Evolutionary conservation across 92 coral and sea anemone genomes (phyloP), one percentile per base, ranked within the genome.

Genomic region (Porites rus): DNA sequence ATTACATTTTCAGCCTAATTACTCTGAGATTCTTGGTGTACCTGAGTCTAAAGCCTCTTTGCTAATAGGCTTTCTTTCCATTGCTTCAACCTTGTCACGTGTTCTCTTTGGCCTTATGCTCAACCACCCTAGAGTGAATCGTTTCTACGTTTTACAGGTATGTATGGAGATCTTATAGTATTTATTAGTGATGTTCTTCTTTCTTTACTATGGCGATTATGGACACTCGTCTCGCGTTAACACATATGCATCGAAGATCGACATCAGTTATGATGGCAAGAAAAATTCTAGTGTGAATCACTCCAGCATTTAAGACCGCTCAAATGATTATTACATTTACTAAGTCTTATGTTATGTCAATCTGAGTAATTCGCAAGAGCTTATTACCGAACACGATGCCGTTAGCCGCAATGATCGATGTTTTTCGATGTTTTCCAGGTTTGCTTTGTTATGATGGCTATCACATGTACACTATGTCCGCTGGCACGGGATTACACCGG

Each of bases 1-100:
- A 52, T 61, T 51, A 6, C 58, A 14, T 18, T 10, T 21, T 6
- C 13, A 96, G 99, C 96, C 96, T 63, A 91, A 95, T 73, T 95
- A 94, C 88, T 98, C 99, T 0, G 60, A 53, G 50, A 90, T 82
- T 53, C 92, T 95, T 24, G 96, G 95, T 20, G 91, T 94, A 11
- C 84, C 91, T 17, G 85, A 77, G 10, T 74, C 82, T 24, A 76
- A 95, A 62, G 83, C 98, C 62, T 79, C 99, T 22, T 77, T 93
- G 63, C 89, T 96, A 21, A 86, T 96, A 46, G 96, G 96, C 63
- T 96, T 92, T 78, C 90, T 96, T 3, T 96, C 98, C 38, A 94
- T 94, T 68, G 92, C 98, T 9, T 96, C 98, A n/a, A 96, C 98
- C 13, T 68, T 94, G 59, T 91, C 98, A 56, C 96, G 98, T 25